Percentiles rank a stretch among this genome's conserved stretches.
Conservation (phyloP, 2,797 vertebrate genomes). For the Peromyscus aztecus region DNA sequence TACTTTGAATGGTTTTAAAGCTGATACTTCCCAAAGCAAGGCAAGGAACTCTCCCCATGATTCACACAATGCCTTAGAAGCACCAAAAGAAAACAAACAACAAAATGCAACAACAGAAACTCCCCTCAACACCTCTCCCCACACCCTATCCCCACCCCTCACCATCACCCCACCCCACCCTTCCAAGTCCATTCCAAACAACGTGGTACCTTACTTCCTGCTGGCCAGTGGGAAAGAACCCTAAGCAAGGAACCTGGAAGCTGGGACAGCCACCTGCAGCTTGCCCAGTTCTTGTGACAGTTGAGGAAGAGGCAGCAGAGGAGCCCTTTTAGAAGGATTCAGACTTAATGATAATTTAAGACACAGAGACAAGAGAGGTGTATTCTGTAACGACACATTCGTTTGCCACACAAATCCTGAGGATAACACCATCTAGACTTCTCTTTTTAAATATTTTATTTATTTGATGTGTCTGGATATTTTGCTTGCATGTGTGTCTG, state of each 20-base stretch:
- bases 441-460: not conserved
- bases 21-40: not conserved
- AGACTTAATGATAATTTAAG: not conserved
- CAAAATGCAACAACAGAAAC: not conserved
- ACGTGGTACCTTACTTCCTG: not conserved
- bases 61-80: not conserved
- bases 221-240: not conserved
- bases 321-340: constrained; percentile 8
- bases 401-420: not conserved
- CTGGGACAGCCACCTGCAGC: not conserved
- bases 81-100: not conserved
- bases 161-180: not conserved
- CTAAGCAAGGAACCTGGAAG: not conserved
- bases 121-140: no score
- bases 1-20: not conserved
- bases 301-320: not conserved
- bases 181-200: not conserved
- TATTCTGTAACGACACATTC: not conserved
- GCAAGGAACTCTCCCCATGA: not conserved
- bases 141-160: no score
- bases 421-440: not conserved
- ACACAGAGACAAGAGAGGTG: not conserved
- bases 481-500: not conserved
- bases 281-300: not conserved
- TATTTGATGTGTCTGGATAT: not conserved